Evolutionary conservation across 30 jellyfish, hydroid and myxozoan species (phyloP).

Genomic region (Aurelia sp.): DNA sequence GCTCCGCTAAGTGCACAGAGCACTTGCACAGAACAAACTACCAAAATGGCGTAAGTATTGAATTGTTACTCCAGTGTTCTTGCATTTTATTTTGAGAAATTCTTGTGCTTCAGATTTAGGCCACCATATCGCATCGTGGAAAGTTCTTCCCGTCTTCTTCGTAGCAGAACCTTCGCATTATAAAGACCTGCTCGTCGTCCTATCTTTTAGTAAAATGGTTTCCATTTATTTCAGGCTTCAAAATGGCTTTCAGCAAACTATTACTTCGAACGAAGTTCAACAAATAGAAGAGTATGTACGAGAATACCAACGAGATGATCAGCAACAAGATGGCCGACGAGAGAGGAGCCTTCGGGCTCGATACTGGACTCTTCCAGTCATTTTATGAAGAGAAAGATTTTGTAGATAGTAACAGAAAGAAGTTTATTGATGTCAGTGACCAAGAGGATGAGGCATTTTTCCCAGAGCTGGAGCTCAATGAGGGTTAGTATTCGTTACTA

Average conservation of each 20-base stretch:
- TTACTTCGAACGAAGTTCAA: slow-evolving; percentile 24
- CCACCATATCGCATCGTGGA: not conserved
- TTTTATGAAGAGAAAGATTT: slow-evolving; percentile 25
- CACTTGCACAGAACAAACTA: slow-evolving; percentile 71
- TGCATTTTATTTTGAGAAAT: not conserved
- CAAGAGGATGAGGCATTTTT: too few relatives aligned
- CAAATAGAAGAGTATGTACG: slow-evolving; percentile 16
- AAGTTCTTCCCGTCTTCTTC: not conserved
- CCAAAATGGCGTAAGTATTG: slow-evolving; percentile 77
- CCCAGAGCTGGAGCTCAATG: too few relatives aligned
- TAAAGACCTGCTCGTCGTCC: too few relatives aligned
- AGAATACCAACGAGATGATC: slow-evolving; percentile 33
- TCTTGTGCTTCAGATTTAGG: not conserved
- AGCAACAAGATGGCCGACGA: slow-evolving; percentile 64
- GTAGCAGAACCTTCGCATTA: too few relatives aligned
- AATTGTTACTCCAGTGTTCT: not conserved
- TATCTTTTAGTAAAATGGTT: too few relatives aligned
- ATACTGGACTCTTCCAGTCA: slow-evolving; percentile 72
- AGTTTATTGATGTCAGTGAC: too few relatives aligned
- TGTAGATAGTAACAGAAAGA: too few relatives aligned
- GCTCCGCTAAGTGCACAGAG: slow-evolving; percentile 67
- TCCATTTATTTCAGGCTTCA: slow-evolving; percentile 55
- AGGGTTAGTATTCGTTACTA: too few relatives aligned
- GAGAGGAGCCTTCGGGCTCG: slow-evolving; percentile 58
- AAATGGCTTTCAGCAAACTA: slow-evolving; percentile 67